Percentiles rank a stretch among this genome's conserved stretches.
phyloP scores from a whole-genome alignment of 2,797 vertebrate species.

The Sus cebifrons region DNA sequence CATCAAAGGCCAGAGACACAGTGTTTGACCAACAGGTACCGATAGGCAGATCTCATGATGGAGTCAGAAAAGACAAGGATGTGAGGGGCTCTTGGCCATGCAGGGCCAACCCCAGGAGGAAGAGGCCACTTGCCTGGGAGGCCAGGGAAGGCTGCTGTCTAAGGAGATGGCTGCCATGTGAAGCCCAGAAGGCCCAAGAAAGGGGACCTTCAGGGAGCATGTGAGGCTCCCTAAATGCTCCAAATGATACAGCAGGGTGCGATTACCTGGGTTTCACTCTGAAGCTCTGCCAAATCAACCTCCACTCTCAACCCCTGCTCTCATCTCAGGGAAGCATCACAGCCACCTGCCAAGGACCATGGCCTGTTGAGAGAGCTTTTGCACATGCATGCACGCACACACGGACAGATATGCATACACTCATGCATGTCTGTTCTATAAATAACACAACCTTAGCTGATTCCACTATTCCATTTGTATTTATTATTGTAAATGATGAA shows the following conservation, averaged over 20 bases:
- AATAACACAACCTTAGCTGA: not conserved
- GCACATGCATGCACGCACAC: not conserved
- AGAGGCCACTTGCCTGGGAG: not conserved
- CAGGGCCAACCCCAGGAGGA: not conserved
- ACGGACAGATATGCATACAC: too few relatives aligned
- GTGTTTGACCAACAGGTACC: too few relatives aligned
- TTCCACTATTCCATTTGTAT: not conserved
- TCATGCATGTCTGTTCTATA: not conserved
- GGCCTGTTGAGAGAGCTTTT: not conserved
- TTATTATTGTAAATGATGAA: not conserved
- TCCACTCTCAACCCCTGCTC: rapidly evolving
- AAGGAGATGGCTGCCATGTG: not conserved
- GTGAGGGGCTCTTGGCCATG: not conserved
- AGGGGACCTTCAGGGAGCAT: not conserved
- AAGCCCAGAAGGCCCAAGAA: not conserved
- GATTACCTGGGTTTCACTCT: too few relatives aligned
- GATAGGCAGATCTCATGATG: not conserved
- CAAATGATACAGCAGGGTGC: not conserved
- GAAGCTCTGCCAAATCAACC: too few relatives aligned
- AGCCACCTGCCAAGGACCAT: not conserved
- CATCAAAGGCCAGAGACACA: not conserved
- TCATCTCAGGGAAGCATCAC: not conserved
- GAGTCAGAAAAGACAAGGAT: not conserved
- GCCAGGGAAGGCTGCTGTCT: not conserved
- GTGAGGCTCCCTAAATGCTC: not conserved